phyloP scores from a whole-genome alignment of 2,113 vertebrate genomes.

The Dendropsophus ebraccatus region DNA sequence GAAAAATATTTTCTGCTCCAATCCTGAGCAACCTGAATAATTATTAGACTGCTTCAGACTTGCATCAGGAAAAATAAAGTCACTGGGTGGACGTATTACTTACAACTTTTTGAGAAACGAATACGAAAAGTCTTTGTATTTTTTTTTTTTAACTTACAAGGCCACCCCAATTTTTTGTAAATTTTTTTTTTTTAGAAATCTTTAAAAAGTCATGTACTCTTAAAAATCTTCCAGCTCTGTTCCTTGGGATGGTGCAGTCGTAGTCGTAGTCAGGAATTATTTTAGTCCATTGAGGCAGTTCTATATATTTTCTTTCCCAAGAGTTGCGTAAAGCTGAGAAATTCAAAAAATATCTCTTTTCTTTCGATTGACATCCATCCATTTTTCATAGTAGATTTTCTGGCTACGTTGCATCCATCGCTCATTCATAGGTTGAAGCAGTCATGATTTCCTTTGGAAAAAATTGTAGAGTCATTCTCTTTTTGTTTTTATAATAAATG shows the following conservation, averaged over 20 bases:
- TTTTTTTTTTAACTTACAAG: slow-evolving; percentile 71
- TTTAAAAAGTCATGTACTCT: slow-evolving; percentile 77
- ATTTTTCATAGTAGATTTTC: background rate
- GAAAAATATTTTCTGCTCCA: slow-evolving; percentile 59
- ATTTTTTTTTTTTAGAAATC: slow-evolving; percentile 67
- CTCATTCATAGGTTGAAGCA: slow-evolving; percentile 57
- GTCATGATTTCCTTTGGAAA: slow-evolving; percentile 56
- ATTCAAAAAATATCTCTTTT: slow-evolving; percentile 38
- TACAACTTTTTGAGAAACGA: slow-evolving; percentile 71
- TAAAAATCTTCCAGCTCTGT: slow-evolving; percentile 72
- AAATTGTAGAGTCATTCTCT: slow-evolving; percentile 24
- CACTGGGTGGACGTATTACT: slow-evolving; percentile 71
- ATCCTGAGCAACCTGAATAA: slow-evolving; percentile 69
- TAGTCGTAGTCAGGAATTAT: background rate
- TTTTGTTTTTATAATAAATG: slow-evolving; percentile 55
- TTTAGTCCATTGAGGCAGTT: background rate
- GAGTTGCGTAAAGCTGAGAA: slow-evolving; percentile 24
- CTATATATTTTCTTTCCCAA: slow-evolving; percentile 14
- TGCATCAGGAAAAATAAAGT: slow-evolving; percentile 54
- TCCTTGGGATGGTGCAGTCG: slow-evolving; percentile 59
- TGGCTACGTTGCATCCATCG: slow-evolving; percentile 50
- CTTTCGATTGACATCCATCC: background rate
- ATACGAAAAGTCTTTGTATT: slow-evolving; percentile 68
- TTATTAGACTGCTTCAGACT: slow-evolving; percentile 66
- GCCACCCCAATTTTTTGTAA: slow-evolving; percentile 67